These are phyloP conservation scores for Jaculus jaculus DNA, from an alignment of 2,113 vertebrate genomes.

Conservation along the genomic window DNA sequence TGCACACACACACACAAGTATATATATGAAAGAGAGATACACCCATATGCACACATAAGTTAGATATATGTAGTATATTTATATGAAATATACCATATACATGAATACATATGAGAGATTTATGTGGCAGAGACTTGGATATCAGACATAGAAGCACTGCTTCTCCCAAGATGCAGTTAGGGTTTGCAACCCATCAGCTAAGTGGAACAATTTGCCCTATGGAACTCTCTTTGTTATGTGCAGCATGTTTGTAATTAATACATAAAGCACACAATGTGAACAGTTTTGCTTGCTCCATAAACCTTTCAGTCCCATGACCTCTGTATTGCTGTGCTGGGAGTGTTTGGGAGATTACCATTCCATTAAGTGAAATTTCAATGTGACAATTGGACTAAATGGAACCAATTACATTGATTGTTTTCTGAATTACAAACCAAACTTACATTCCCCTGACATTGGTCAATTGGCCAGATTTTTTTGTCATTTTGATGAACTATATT, in stretches of 20 bases:
- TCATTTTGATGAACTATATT: not conserved
- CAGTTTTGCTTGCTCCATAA: not conserved
- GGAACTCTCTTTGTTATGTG: not conserved
- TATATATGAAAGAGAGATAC: no score
- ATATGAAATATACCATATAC: no score
- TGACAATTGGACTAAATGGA: not conserved
- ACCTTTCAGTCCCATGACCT: not conserved
- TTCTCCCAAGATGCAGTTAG: not conserved
- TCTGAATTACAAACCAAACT: not conserved
- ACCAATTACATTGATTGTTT: not conserved
- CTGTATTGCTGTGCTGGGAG: not conserved
- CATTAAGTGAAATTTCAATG: not conserved
- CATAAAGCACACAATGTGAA: not conserved
- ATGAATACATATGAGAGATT: no score
- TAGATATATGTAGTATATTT: no score
- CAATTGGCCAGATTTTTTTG: not conserved
- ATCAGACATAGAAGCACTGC: not conserved
- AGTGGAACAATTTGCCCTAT: not conserved
- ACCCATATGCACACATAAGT: no score
- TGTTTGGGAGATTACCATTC: not conserved
- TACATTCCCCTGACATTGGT: not conserved
- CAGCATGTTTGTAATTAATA: not conserved
- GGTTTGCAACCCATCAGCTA: not conserved
- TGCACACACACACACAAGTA: no score
- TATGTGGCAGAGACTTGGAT: not conserved